These are phyloP conservation scores for Sialia sialis DNA, from an alignment of 2,113 vertebrate genomes.

Conservation along the genomic window DNA sequence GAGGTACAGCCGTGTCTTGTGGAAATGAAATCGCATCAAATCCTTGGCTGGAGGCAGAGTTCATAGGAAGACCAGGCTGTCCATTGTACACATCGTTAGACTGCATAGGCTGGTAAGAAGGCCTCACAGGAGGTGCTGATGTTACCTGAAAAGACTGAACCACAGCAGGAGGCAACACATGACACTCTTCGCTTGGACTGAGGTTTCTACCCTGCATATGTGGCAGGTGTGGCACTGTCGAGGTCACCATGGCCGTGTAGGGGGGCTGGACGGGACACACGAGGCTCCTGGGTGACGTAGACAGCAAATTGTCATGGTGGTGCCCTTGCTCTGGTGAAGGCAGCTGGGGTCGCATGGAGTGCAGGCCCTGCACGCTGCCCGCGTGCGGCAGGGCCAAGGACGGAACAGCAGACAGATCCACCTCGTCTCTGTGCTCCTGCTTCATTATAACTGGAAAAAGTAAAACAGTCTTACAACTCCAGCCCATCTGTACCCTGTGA, in stretches of 20 bases:
- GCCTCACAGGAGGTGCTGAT: slow-evolving; percentile 74
- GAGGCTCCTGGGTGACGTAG: slow-evolving; percentile 82
- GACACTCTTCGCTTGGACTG: slow-evolving; percentile 84
- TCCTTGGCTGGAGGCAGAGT: slow-evolving; percentile 78
- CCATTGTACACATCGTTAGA: slow-evolving; percentile 84
- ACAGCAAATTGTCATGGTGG: slow-evolving; percentile 81
- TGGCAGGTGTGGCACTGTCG: slow-evolving; percentile 85
- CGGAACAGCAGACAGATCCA: slow-evolving; percentile 81
- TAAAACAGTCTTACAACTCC: neutral
- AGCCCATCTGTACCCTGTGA: neutral
- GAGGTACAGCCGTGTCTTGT: slow-evolving; percentile 78
- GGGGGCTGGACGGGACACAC: slow-evolving; percentile 81
- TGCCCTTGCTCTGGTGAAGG: slow-evolving; percentile 87
- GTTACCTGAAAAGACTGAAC: slow-evolving; percentile 84
- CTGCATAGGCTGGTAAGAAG: slow-evolving; percentile 89
- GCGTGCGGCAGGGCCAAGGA: slow-evolving; percentile 81
- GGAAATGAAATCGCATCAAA: slow-evolving; percentile 89
- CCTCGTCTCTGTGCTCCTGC: slow-evolving; percentile 91
- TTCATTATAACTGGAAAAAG: slow-evolving; percentile 86
- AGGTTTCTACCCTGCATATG: slow-evolving; percentile 85
- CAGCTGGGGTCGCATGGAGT: slow-evolving; percentile 79
- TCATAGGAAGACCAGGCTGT: slow-evolving; percentile 85
- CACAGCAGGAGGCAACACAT: slow-evolving; percentile 75
- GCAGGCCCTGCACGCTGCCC: slow-evolving; percentile 66
- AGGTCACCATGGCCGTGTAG: slow-evolving; percentile 82